Percentiles rank a stretch among this genome's conserved stretches.
These are phyloP conservation scores for Ptychoptera contaminata DNA, from an alignment of 2,888 invertebrate genomes.

Conservation along the genomic window DNA sequence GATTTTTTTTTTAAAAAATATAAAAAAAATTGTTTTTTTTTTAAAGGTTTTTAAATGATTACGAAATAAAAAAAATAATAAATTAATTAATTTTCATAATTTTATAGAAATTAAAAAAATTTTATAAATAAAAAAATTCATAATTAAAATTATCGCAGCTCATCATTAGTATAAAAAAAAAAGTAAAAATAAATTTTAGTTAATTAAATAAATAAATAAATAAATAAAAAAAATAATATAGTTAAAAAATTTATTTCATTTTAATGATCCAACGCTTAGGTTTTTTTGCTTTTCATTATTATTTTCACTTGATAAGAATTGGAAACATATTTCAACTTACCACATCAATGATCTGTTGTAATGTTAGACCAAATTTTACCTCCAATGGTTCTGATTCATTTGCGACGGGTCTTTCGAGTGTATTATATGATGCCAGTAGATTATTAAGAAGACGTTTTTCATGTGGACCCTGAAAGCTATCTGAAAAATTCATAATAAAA, in stretches of 20 bases:
- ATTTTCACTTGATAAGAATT: no score
- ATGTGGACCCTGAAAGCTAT: slow-evolving; percentile 76
- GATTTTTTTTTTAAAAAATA: background rate
- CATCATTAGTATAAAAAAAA: no score
- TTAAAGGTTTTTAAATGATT: background rate
- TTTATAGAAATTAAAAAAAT: no score
- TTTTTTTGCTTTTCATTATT: no score
- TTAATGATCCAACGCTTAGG: no score
- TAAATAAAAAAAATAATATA: background rate
- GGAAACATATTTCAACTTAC: slow-evolving; percentile 40
- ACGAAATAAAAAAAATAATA: background rate
- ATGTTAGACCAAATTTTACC: slow-evolving; percentile 79
- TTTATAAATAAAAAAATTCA: no score
- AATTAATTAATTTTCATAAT: background rate
- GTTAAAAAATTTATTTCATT: background rate
- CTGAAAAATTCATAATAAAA: slow-evolving; percentile 37
- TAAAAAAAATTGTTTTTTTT: background rate
- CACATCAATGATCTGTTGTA: slow-evolving; percentile 91
- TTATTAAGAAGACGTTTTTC: slow-evolving; percentile 76
- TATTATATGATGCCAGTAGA: slow-evolving; percentile 69
- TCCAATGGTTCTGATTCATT: slow-evolving; percentile 83
- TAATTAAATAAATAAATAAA: background rate
- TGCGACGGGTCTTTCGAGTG: slow-evolving; percentile 77
- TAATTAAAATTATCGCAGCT: no score
- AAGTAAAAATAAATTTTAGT: slow-evolving; percentile 1